Percentiles rank a stretch among this genome's conserved stretches.
phyloP scores from a whole-genome alignment of 2,113 vertebrate genomes.

The Ornithorhynchus anatinus region DNA sequence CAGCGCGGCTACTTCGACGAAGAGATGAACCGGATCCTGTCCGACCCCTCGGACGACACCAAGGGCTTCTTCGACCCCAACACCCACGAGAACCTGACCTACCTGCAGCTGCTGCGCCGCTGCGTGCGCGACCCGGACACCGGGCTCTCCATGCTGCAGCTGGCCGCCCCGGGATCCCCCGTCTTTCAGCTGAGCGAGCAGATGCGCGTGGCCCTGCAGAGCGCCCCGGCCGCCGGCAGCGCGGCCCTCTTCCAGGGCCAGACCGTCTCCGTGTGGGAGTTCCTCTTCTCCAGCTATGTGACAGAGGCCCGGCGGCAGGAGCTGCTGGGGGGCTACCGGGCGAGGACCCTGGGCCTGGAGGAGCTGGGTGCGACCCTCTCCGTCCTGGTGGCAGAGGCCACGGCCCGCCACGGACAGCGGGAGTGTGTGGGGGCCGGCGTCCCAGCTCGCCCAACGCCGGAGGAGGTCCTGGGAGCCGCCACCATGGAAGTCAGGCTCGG shows the following conservation, averaged over 20 bases:
- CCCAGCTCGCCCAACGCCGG: conserved; percentile 11
- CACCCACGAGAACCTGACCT: conserved; percentile 60
- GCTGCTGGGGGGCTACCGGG: conserved; percentile 54
- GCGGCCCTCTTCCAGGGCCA: conserved; percentile 59
- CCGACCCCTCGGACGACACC: conserved; percentile 43
- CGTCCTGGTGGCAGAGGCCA: neutral
- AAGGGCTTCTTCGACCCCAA: conserved; percentile 72
- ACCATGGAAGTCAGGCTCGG: conserved; percentile 22
- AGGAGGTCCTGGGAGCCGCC: conserved; percentile 42
- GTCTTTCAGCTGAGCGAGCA: conserved; percentile 50
- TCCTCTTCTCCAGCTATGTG: conserved; percentile 85
- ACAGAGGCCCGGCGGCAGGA: conserved; percentile 64
- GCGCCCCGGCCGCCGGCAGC: conserved; percentile 64
- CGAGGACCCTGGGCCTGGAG: rapidly evolving
- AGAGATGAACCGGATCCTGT: conserved; percentile 20
- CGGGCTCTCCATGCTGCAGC: conserved; percentile 57
- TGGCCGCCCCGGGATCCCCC: conserved; percentile 26
- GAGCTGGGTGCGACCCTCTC: neutral
- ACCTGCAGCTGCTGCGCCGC: conserved; percentile 62
- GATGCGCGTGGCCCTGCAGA: conserved; percentile 28
- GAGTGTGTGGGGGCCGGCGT: conserved; percentile 1
- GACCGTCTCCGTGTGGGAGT: conserved; percentile 69
- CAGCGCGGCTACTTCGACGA: conserved; percentile 22
- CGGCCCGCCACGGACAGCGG: neutral
- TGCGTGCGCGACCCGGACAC: conserved; percentile 31